Conservation (phyloP, 2,888 invertebrate species). For the Callosobruchus maculatus region DNA sequence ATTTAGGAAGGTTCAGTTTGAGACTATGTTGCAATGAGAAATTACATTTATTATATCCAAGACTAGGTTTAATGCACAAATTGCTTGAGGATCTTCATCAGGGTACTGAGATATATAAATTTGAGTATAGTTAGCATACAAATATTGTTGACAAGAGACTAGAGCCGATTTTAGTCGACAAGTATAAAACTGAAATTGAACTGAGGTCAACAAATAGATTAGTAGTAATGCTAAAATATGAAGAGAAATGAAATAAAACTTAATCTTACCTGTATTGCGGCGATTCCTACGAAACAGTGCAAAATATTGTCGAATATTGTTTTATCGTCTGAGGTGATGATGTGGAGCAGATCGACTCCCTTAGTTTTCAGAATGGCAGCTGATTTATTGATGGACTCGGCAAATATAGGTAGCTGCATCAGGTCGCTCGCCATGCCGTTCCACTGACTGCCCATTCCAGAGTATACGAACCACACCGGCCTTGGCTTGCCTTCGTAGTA, state of each 20-base stretch:
- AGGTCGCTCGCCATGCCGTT: constrained; percentile 64
- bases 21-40: too few relatives aligned
- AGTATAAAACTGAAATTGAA: too few relatives aligned
- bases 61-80: too few relatives aligned
- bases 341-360: constrained; percentile 60
- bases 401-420: constrained; percentile 64
- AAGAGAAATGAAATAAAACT: too few relatives aligned
- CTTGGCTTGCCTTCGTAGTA: constrained; percentile 44
- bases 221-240: constrained; percentile 1
- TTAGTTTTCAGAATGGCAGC: constrained; percentile 56
- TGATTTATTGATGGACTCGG: constrained; percentile 58
- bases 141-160: too few relatives aligned
- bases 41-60: too few relatives aligned
- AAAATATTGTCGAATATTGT: constrained; percentile 62
- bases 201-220: background rate
- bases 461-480: constrained; percentile 66
- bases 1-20: too few relatives aligned
- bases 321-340: constrained; percentile 56
- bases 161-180: too few relatives aligned
- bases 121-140: too few relatives aligned
- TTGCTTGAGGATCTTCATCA: too few relatives aligned
- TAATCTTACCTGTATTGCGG: constrained; percentile 56
- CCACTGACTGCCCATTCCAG: constrained; percentile 78
- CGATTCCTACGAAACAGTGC: constrained; percentile 70
- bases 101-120: too few relatives aligned